Evolutionary conservation across 2,797 vertebrate species (phyloP).

Genomic region (Hydrophis major): DNA sequence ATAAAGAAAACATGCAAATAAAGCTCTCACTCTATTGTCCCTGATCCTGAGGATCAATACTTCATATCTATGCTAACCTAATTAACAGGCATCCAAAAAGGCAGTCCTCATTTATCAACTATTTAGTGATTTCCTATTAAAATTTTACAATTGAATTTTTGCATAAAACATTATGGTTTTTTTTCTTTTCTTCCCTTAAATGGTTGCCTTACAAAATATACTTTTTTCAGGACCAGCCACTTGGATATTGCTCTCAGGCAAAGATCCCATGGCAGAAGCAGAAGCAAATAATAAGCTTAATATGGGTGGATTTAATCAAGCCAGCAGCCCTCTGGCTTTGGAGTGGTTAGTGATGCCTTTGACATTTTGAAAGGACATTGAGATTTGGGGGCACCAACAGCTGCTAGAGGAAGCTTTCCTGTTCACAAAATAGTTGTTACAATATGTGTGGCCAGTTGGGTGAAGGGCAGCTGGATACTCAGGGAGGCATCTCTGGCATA

Average conservation of each 20-base stretch:
- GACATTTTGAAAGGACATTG: background rate
- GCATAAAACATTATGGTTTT: slow-evolving; percentile 29
- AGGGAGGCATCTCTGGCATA: background rate
- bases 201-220: slow-evolving; percentile 8
- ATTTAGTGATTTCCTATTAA: slow-evolving; percentile 47
- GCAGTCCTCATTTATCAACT: slow-evolving; percentile 50
- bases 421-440: background rate
- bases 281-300: background rate
- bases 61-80: slow-evolving; percentile 41
- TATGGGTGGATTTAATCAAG: background rate
- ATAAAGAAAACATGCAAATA: slow-evolving; percentile 45
- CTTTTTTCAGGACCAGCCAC: background rate
- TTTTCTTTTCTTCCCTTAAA: slow-evolving; percentile 21
- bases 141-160: slow-evolving; percentile 44
- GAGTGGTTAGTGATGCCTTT: background rate
- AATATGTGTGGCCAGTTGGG: background rate
- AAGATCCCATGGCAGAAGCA: background rate
- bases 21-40: slow-evolving; percentile 34
- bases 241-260: background rate
- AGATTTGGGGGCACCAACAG: background rate
- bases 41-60: slow-evolving; percentile 43
- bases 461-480: background rate
- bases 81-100: slow-evolving; percentile 45
- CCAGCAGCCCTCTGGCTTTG: background rate
- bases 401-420: background rate